These are phyloP conservation scores for Odontamblyopus lacepedii DNA, from an alignment of 2,797 vertebrate species.

Conservation along the genomic window DNA sequence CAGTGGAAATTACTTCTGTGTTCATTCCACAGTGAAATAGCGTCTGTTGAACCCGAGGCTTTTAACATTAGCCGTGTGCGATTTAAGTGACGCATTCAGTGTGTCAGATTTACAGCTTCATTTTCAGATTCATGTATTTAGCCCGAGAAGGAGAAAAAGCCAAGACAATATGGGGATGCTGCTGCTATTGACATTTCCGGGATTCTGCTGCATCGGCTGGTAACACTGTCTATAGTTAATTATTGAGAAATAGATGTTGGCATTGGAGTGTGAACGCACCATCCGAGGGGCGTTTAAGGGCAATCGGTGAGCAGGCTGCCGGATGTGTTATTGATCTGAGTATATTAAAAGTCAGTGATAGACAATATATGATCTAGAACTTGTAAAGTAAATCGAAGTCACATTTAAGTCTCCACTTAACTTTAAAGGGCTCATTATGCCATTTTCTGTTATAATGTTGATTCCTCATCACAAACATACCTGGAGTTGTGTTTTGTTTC, in stretches of 20 bases:
- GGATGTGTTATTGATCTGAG: conserved; percentile 27
- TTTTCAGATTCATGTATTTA: conserved; percentile 7
- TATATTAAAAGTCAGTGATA: conserved; percentile 9
- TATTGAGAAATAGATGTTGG: conserved; percentile 41
- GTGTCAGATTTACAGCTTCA: conserved; percentile 15
- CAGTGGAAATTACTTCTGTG: conserved; percentile 18
- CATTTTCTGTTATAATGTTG: no score
- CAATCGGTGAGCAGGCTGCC: conserved; percentile 17
- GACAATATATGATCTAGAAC: neutral
- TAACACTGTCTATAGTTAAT: conserved; percentile 32
- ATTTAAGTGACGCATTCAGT: conserved; percentile 10
- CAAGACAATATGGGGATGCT: conserved; percentile 14
- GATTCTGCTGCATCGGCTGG: conserved; percentile 32
- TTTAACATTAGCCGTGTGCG: conserved; percentile 2
- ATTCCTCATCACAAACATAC: no score
- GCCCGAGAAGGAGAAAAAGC: conserved; percentile 21
- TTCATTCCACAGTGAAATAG: conserved; percentile 14
- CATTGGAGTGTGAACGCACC: conserved; percentile 7
- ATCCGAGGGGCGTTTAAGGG: conserved; percentile 20
- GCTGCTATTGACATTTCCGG: conserved; percentile 21
- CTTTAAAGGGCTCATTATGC: no score
- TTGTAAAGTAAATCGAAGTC: neutral
- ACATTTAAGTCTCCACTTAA: neutral
- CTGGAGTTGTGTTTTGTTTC: no score
- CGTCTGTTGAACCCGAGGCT: neutral